A percentile compares a stretch with the other conserved stretches of the same genome.
Evolutionary conservation across 2,888 invertebrate species (phyloP).

Genomic region (Lasioglossum malachurum): DNA sequence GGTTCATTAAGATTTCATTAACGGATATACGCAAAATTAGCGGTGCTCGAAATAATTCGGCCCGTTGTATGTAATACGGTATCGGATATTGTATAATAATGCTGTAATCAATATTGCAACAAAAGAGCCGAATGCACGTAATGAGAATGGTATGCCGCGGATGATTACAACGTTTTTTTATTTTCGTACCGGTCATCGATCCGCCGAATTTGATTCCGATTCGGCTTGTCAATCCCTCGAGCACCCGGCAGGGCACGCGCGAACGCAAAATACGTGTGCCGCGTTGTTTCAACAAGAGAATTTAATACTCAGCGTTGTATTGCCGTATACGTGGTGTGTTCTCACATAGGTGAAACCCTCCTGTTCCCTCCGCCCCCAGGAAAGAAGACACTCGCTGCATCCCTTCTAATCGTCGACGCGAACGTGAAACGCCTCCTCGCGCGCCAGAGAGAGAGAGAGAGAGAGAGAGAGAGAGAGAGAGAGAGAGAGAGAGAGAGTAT

Average conservation of each 20-base stretch:
- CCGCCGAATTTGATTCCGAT: neutral
- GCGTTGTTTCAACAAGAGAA: neutral
- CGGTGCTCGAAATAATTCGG: neutral
- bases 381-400: constrained; percentile 1
- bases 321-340: neutral
- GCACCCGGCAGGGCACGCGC: neutral
- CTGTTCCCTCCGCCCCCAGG: neutral
- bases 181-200: neutral
- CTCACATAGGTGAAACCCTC: neutral
- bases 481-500: neutral
- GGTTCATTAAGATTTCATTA: constrained; percentile 12
- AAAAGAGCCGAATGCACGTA: neutral
- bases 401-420: constrained; percentile 13
- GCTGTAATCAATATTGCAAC: neutral
- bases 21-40: neutral
- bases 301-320: constrained; percentile 8
- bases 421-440: neutral
- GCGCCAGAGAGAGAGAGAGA: no score
- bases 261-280: neutral
- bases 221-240: neutral
- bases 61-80: neutral
- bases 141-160: no score
- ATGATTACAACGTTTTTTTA: neutral
- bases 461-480: neutral
- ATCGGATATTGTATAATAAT: constrained; percentile 7